Percentiles rank a stretch among this genome's conserved stretches.
Evolutionary conservation across 1,140 invertebrate genomes (phyloP).

Genomic region (Fopius arisanus): DNA sequence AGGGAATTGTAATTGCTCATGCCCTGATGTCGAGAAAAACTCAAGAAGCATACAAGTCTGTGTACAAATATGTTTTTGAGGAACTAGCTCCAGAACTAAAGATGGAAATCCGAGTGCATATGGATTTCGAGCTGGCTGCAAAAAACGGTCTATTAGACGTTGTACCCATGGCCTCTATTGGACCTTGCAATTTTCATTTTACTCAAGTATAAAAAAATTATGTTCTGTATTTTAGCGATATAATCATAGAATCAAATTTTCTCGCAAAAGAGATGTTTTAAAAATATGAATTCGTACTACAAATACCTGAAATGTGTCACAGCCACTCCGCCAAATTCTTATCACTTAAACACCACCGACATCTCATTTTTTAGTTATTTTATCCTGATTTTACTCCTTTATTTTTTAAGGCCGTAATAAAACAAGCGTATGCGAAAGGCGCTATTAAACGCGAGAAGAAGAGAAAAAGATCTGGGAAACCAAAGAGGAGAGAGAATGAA

Average conservation of each 20-base stretch:
- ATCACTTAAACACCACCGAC: too few species aligned
- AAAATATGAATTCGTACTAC: background rate
- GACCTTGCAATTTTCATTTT: background rate
- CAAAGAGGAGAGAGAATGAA: background rate
- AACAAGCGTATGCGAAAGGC: background rate
- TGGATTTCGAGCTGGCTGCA: background rate
- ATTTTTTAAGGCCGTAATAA: background rate
- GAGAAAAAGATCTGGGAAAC: background rate
- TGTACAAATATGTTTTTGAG: background rate
- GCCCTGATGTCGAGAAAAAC: slow-evolving; percentile 3
- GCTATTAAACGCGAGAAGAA: background rate
- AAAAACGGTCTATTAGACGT: background rate
- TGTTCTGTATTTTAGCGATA: background rate
- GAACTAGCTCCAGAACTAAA: background rate
- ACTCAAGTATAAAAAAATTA: background rate
- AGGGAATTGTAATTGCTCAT: slow-evolving; percentile 4
- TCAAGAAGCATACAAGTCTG: background rate
- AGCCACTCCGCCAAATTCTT: background rate
- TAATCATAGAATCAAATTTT: background rate
- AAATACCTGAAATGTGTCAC: too few species aligned
- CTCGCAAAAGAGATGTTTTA: too few species aligned
- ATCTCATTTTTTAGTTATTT: background rate
- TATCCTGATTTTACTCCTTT: background rate
- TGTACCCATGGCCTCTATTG: background rate
- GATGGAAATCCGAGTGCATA: background rate